Base-by-base conservation (phyloP, 1,140 invertebrate genomes). In the Zaprionus lachaisei region DNA sequence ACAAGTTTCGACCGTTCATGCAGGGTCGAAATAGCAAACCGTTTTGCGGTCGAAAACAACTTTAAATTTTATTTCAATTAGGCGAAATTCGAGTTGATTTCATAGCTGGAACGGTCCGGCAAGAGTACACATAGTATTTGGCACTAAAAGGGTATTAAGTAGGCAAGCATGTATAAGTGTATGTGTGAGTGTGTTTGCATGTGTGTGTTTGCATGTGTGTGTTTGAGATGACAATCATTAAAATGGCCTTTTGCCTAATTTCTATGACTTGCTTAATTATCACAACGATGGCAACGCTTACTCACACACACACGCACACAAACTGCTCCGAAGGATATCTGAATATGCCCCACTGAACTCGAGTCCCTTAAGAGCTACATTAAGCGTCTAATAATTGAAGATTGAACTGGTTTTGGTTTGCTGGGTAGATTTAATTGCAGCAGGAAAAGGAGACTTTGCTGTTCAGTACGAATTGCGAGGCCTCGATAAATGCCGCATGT, bases 191-290 rank as follows among this genome's bases (percentile, higher is more conserved):
- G 61, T 44, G 41, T 41, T 1, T n/a, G 38, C 15, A 20, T 31
- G 15, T 57, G 38, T 31, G 15, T 66, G 62, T 72, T 12, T 54
- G 65, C 15, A 20, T 31, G 15, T 57, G 38, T 31, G 15, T 66
- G 62, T 72, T 12, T 54, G 65, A 81, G 85, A 90, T 81, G 81
- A 82, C 86, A 90, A 90, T 90, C 85, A 90, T 90, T 84, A 85
- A 90, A 90, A 90, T 90, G 82, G 79, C 76, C 79, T 85, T 89
- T 90, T 90, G 84, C 85, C 85, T 90, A 90, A 90, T 90, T 90
- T 90, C 85, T 82, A 90, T 90, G 85, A 90, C 85, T 90, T 90
- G 85, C 85, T 89, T 89, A 89, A 89, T 89, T 90, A 89, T 89
- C 81, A 81, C 85, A 89, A 77, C 69, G 65, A 62, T 56, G 58